Evolutionary conservation across 2,797 vertebrate genomes (phyloP).

Genomic region (Macropodus opercularis): DNA sequence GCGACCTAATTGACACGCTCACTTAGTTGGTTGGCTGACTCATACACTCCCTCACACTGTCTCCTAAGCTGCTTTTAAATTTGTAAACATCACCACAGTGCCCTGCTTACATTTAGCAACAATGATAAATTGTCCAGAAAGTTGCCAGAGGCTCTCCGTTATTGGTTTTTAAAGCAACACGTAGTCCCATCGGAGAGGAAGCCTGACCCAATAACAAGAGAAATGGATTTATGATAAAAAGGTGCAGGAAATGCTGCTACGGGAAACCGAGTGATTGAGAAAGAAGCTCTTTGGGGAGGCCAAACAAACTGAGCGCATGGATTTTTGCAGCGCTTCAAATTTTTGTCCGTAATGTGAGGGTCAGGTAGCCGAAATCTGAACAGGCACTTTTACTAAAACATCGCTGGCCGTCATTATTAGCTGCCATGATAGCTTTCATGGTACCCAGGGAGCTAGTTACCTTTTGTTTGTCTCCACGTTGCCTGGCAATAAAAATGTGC

Average conservation of each 20-base stretch:
- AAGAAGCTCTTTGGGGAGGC: constrained; percentile 31
- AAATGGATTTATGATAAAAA: constrained; percentile 73
- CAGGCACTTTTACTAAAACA: constrained; percentile 5
- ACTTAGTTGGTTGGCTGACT: neutral
- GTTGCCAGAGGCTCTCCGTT: constrained; percentile 62
- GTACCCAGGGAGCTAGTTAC: constrained; percentile 12
- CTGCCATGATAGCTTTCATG: constrained; percentile 1
- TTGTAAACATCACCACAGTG: constrained; percentile 46
- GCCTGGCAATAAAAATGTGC: neutral
- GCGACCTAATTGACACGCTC: neutral
- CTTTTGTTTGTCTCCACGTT: constrained; percentile 2
- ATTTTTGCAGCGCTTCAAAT: constrained; percentile 2
- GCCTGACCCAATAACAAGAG: constrained; percentile 61
- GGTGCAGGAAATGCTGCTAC: constrained; percentile 31
- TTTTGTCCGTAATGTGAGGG: neutral
- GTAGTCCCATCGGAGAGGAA: constrained; percentile 54
- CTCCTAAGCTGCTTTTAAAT: constrained; percentile 42
- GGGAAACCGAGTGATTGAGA: constrained; percentile 11
- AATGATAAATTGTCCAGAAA: constrained; percentile 67
- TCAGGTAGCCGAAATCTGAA: neutral
- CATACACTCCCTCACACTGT: neutral
- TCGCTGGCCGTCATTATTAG: neutral
- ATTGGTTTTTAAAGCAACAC: constrained; percentile 71
- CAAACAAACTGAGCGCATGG: neutral
- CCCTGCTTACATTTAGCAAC: constrained; percentile 60